Conservation (phyloP, 2,113 vertebrate genomes). For the Neomonachus schauinslandi region DNA sequence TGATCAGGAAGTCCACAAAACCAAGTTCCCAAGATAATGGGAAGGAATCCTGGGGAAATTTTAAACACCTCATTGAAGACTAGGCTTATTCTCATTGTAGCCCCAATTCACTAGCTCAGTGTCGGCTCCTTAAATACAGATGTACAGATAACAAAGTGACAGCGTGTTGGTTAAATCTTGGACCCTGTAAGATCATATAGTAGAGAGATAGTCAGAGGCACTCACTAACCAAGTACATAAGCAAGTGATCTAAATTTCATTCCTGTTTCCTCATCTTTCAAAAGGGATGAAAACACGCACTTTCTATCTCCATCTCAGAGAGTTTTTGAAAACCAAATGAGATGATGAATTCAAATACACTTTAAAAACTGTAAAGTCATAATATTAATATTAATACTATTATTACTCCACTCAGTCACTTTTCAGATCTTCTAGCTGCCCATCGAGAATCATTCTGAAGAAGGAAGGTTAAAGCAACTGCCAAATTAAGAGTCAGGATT, state of each 20-base stretch:
- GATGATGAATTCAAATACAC: conserved; percentile 41
- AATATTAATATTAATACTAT: conserved; percentile 64
- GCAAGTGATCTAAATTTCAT: neutral
- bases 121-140: neutral
- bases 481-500: conserved; percentile 32
- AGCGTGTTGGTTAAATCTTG: neutral
- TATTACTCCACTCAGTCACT: conserved; percentile 34
- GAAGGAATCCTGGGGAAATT: neutral
- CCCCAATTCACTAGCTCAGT: neutral
- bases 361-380: neutral
- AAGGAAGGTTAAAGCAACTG: neutral
- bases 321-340: neutral
- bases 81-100: neutral
- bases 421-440: neutral
- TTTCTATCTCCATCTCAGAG: neutral
- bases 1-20: neutral
- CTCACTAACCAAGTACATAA: neutral
- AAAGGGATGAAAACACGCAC: neutral
- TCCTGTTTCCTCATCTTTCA: neutral
- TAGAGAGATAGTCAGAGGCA: neutral
- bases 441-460: neutral
- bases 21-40: neutral
- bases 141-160: neutral
- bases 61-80: neutral
- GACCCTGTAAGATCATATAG: neutral